Evolutionary conservation across 1,140 invertebrate genomes (phyloP).

Genomic region (Drosophila ogumai): DNA sequence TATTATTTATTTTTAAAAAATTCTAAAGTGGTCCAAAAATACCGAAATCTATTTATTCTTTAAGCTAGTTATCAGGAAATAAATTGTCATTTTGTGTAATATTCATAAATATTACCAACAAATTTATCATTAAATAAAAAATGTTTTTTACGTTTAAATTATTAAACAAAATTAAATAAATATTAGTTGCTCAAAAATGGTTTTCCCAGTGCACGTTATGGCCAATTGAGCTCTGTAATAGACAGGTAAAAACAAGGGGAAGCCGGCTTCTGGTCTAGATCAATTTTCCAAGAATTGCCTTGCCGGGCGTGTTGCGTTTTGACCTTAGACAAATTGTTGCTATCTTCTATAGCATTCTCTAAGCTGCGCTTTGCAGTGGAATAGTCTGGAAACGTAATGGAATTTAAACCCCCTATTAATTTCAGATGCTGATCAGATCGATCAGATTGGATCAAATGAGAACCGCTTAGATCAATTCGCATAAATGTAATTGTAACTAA

Average conservation of each 20-base stretch:
- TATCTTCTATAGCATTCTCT: slow-evolving; percentile 1
- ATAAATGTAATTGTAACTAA: slow-evolving; percentile 1
- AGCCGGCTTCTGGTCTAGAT: slow-evolving; percentile 39
- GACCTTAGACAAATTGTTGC: slow-evolving; percentile 50
- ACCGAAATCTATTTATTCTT: too few species aligned
- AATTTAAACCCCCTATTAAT: slow-evolving; percentile 38
- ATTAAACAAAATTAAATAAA: too few species aligned
- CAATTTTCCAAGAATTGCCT: slow-evolving; percentile 48
- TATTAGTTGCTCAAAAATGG: too few species aligned
- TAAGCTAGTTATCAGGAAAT: too few species aligned
- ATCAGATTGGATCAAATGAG: background rate
- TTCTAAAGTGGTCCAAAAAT: too few species aligned
- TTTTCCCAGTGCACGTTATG: slow-evolving; percentile 22
- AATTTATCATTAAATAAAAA: too few species aligned
- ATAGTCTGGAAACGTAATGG: slow-evolving; percentile 44
- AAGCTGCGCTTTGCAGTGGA: slow-evolving; percentile 11
- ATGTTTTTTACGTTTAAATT: too few species aligned
- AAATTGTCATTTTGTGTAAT: too few species aligned
- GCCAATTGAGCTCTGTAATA: slow-evolving; percentile 51
- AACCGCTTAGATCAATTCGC: background rate
- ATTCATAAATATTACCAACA: too few species aligned
- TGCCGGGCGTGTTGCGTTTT: slow-evolving; percentile 22
- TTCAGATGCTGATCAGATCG: slow-evolving; percentile 10
- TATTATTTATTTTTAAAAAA: background rate
- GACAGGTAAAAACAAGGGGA: slow-evolving; percentile 16